Evolutionary conservation across 2,113 vertebrate genomes (phyloP).

Genomic region (Carassius gibelio): DNA sequence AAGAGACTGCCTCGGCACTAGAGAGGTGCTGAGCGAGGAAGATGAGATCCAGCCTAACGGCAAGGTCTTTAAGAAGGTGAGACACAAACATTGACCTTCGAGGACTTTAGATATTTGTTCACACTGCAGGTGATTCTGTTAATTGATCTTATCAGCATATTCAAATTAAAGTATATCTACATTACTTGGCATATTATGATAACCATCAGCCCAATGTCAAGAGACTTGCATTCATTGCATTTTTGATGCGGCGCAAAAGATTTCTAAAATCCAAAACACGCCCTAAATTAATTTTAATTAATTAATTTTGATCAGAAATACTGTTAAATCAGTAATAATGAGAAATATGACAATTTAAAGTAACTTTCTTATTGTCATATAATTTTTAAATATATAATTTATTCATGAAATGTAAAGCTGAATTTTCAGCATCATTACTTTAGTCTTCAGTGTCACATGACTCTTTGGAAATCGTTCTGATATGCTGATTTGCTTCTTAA

Average conservation of each 20-base stretch:
- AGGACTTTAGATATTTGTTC: neutral
- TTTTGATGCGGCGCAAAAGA: neutral
- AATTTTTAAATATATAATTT: too few relatives aligned
- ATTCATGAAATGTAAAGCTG: neutral
- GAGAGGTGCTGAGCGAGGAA: slow-evolving; percentile 92
- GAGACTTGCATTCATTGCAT: neutral
- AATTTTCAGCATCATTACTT: neutral
- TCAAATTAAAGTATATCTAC: neutral
- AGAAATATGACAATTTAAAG: too few relatives aligned
- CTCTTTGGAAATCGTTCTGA: neutral
- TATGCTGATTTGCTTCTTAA: neutral
- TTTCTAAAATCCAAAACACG: neutral
- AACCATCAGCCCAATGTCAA: too few relatives aligned
- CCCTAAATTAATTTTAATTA: too few relatives aligned
- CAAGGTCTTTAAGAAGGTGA: slow-evolving; percentile 97
- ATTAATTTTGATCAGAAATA: neutral
- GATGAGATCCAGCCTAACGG: slow-evolving; percentile 95
- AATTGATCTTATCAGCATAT: neutral
- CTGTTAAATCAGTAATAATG: too few relatives aligned
- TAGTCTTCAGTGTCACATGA: neutral
- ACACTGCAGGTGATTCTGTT: neutral
- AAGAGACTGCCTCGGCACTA: slow-evolving; percentile 89
- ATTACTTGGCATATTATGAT: neutral
- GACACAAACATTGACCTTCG: slow-evolving; percentile 20
- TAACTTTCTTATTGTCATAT: too few relatives aligned